phyloP scores from a whole-genome alignment of 1,140 invertebrate species.

The Pogonus chalceus region DNA sequence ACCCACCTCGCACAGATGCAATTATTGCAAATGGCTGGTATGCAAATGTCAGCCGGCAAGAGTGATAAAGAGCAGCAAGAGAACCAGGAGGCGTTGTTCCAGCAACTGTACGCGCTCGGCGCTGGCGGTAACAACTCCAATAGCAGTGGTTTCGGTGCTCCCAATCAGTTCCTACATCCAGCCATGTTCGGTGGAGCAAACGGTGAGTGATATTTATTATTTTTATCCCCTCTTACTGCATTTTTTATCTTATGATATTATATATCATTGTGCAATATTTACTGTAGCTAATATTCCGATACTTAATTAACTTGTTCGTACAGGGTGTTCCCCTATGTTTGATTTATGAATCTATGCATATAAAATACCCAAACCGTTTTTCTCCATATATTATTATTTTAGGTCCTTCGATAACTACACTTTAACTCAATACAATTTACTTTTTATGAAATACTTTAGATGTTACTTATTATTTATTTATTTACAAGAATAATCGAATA shows the following conservation, averaged over 20 bases:
- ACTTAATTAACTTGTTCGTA: neutral
- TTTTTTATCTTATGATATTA: neutral
- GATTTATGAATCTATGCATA: neutral
- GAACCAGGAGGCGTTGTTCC: slow-evolving; percentile 28
- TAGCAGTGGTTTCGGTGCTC: slow-evolving; percentile 6
- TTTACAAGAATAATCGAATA: neutral
- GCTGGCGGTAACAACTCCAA: slow-evolving; percentile 10
- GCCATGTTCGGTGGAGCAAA: slow-evolving; percentile 32
- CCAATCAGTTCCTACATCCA: slow-evolving; percentile 34
- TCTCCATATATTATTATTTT: neutral
- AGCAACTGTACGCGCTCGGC: slow-evolving; percentile 32
- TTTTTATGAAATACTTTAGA: neutral
- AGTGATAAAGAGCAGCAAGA: slow-evolving; percentile 17
- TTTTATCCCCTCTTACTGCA: neutral
- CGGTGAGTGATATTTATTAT: slow-evolving; percentile 27
- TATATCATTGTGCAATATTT: slow-evolving; percentile 2
- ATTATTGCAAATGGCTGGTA: slow-evolving; percentile 28
- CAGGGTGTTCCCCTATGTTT: neutral
- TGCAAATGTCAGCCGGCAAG: slow-evolving; percentile 14
- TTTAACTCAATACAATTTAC: too few species aligned
- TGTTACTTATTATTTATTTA: neutral
- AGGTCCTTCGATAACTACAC: too few species aligned
- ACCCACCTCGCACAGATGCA: slow-evolving; percentile 24
- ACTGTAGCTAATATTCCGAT: neutral
- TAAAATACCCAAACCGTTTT: neutral